Conservation (phyloP, 2,888 invertebrate genomes). For the Eumacrocentrus americanus region DNA sequence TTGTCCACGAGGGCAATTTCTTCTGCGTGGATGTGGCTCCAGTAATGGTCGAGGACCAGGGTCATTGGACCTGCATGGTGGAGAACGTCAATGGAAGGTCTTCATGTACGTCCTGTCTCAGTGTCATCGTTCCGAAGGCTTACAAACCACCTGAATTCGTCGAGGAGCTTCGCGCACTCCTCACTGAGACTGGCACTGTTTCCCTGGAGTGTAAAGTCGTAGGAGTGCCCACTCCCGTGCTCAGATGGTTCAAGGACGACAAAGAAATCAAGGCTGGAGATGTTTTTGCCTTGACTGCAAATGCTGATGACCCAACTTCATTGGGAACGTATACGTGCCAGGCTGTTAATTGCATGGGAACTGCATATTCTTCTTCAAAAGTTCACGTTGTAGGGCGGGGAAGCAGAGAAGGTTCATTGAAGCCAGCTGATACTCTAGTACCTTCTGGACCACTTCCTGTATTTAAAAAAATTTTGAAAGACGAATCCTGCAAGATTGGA, state of each 20-base stretch:
- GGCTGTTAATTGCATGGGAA: slow-evolving; percentile 88
- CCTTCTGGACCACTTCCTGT: slow-evolving; percentile 76
- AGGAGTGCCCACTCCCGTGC: slow-evolving; percentile 83
- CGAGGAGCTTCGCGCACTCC: slow-evolving; percentile 79
- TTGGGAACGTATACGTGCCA: slow-evolving; percentile 88
- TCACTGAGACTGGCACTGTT: slow-evolving; percentile 88
- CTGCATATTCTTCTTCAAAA: slow-evolving; percentile 80
- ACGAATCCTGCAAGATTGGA: slow-evolving; percentile 78
- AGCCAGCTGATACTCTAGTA: slow-evolving; percentile 69
- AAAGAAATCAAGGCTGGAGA: slow-evolving; percentile 89
- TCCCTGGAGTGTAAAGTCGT: slow-evolving; percentile 90
- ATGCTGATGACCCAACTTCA: slow-evolving; percentile 83
- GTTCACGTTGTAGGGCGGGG: slow-evolving; percentile 80
- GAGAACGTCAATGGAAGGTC: slow-evolving; percentile 78
- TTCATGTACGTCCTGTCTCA: slow-evolving; percentile 77
- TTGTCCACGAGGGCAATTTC: slow-evolving; percentile 84
- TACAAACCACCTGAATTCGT: slow-evolving; percentile 88
- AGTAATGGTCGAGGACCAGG: slow-evolving; percentile 81
- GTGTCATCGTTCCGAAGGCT: slow-evolving; percentile 84
- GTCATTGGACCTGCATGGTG: slow-evolving; percentile 84
- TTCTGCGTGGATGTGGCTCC: slow-evolving; percentile 84
- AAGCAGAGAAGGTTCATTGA: slow-evolving; percentile 73
- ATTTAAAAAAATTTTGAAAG: slow-evolving; percentile 76
- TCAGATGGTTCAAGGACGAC: slow-evolving; percentile 83
- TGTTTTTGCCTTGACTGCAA: slow-evolving; percentile 84